Conservation (phyloP, 2,888 invertebrate species). For the Zele albiditarsus region DNA sequence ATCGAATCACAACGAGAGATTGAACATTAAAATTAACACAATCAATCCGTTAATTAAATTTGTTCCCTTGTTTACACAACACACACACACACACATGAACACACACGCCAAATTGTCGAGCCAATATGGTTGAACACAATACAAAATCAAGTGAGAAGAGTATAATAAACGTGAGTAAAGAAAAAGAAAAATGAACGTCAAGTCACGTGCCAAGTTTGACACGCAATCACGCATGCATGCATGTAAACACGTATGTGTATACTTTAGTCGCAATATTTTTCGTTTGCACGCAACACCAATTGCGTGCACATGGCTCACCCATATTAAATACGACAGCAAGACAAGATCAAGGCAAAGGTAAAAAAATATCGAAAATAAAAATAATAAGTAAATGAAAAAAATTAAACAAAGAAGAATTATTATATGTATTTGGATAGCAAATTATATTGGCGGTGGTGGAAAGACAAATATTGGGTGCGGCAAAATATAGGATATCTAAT, state of each 20-base stretch:
- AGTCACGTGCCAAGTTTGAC: not conserved
- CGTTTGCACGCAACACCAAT: not conserved
- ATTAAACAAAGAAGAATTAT: not conserved
- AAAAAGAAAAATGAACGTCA: conserved; percentile 10
- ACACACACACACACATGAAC: not conserved
- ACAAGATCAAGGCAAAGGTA: conserved; percentile 27
- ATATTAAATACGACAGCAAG: conserved; percentile 26
- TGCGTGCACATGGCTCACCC: conserved; percentile 11
- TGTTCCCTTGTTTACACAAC: not conserved
- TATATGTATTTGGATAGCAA: not conserved
- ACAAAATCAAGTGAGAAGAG: not conserved
- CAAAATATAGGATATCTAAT: conserved; percentile 45
- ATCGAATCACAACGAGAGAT: not conserved
- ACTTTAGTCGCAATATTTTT: not conserved
- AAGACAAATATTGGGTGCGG: conserved; percentile 47
- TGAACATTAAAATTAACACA: not conserved
- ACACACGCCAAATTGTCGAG: not conserved
- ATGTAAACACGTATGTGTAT: not conserved
- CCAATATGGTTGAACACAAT: not conserved
- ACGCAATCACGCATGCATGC: conserved; percentile 26
- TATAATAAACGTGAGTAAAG: not conserved
- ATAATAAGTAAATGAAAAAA: conserved; percentile 21
- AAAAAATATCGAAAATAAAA: conserved; percentile 35
- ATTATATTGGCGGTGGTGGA: conserved; percentile 25
- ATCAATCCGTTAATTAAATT: not conserved